Percentiles rank a stretch among this genome's conserved stretches.
These are phyloP conservation scores for Busseola fusca DNA, from an alignment of 2,888 invertebrate species.

Conservation along the genomic window DNA sequence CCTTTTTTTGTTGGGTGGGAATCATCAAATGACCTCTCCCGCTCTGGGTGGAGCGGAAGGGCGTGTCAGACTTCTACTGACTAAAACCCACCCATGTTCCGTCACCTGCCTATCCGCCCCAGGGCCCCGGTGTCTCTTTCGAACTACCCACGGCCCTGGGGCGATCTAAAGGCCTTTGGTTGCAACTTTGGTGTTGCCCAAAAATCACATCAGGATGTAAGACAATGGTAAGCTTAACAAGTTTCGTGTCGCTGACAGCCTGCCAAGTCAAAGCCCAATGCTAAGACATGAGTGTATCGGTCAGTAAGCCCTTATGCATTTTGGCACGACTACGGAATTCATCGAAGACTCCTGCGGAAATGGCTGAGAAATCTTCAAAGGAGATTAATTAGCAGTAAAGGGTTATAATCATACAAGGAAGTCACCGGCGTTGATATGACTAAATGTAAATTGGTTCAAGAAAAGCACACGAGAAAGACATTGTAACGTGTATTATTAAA, in stretches of 20 bases:
- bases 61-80: too few species aligned
- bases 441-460: conserved; percentile 26
- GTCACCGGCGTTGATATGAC: not conserved
- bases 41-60: too few species aligned
- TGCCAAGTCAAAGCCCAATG: not conserved
- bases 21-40: too few species aligned
- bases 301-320: not conserved
- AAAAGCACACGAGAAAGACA: conserved; percentile 19
- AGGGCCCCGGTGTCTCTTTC: too few species aligned
- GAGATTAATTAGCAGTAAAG: not conserved
- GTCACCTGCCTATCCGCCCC: too few species aligned
- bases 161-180: not conserved
- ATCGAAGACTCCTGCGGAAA: not conserved
- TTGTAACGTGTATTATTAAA: conserved; percentile 37
- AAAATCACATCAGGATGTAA: not conserved
- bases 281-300: not conserved
- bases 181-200: not conserved
- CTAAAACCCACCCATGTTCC: too few species aligned
- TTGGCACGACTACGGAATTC: conserved; percentile 2
- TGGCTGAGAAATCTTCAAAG: not conserved
- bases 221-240: not conserved
- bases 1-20: too few species aligned
- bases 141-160: too few species aligned
- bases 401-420: conserved; percentile 1
- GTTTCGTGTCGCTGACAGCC: not conserved